Base-by-base conservation (phyloP, 2,113 vertebrate genomes). In the Nymphicus hollandicus region DNA sequence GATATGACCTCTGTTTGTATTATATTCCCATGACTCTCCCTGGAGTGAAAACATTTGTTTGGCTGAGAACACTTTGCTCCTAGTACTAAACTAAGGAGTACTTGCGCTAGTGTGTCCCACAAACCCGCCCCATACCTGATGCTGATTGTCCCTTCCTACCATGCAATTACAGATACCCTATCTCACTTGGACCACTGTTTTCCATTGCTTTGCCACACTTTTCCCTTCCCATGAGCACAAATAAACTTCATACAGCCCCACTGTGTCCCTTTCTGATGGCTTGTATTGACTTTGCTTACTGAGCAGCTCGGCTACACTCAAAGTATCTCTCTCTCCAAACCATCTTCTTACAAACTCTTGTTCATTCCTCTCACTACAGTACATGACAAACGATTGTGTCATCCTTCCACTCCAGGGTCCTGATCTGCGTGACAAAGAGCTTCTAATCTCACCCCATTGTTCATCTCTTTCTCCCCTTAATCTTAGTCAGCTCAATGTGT, bases 381-480 rank as follows among this genome's bases (percentile, higher is more conserved):
- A 35, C 50, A 37, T 87, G 87, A 95, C 76, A 96, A 93, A 97
- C 29, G 89, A 73, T n/a, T 8, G 56, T 92, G 92, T 90, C 95
- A 80, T 95, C 79, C 78, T 80, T 78, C 81, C 55, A 41, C 88
- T 83, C 43, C 84, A 65, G 61, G 80, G 86, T 83, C 90, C 90
- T 95, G 95, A 86, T 94, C 86, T 19, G 35, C 28, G 77, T 87
- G 91, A 96, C 89, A 91, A 92, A 55, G 66, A 93, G 46, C 61
- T 96, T 82, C 94, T 96, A 89, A 96, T 96, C 95, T 96, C 94
- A 43, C 76, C 46, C 28, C 60, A 94, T 82, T 95, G 95, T 93
- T 97, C 96, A 88, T 95, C 44, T 47, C 88, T 93, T 89, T 79
- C 61, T 95, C 94, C 70, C 71, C 58, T 97, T 96, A 85, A 97